A percentile compares a stretch with the other conserved stretches of the same genome.
Conservation (phyloP, 2,113 vertebrate species). For the Lates calcarifer region DNA sequence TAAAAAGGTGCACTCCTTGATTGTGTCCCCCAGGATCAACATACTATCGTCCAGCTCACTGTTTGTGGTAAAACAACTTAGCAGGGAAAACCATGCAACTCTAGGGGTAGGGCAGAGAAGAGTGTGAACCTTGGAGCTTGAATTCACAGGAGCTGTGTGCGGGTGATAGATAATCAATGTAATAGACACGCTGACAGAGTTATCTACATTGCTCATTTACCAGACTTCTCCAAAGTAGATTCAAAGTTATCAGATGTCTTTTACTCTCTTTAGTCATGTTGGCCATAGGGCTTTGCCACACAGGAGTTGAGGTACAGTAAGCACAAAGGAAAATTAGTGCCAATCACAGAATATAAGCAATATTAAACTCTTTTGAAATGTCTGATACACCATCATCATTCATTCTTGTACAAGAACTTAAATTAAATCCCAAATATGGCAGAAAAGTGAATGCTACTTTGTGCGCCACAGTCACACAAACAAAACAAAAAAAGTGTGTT, state of each 20-base stretch:
- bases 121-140: neutral
- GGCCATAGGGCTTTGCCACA: neutral
- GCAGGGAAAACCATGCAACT: neutral
- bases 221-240: neutral
- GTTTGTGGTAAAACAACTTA: neutral
- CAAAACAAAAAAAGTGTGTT: too few species aligned
- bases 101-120: neutral
- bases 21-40: neutral
- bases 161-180: neutral
- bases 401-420: neutral
- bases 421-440: neutral
- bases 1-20: neutral
- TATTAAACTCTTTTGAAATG: neutral
- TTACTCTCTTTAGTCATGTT: too few species aligned
- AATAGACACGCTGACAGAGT: neutral
- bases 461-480: neutral
- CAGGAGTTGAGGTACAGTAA: neutral
- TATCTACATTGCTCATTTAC: neutral
- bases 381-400: neutral
- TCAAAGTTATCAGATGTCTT: neutral
- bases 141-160: neutral
- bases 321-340: neutral
- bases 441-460: too few species aligned
- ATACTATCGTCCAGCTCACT: neutral
- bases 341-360: neutral